Percentiles rank a stretch among this genome's conserved stretches.
These are phyloP conservation scores for Oasisia sp. DNA, from an alignment of 2,888 invertebrate genomes.

Conservation along the genomic window DNA sequence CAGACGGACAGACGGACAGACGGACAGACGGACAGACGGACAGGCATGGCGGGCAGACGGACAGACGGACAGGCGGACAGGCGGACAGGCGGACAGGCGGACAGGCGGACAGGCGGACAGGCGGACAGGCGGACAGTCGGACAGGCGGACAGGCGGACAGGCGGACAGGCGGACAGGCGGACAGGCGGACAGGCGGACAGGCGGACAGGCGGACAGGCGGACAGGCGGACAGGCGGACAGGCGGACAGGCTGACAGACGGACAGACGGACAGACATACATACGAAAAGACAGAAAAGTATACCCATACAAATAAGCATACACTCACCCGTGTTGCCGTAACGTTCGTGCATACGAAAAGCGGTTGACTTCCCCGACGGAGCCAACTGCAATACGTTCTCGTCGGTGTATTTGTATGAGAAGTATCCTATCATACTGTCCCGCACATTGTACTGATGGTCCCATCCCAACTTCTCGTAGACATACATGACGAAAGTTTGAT, in stretches of 20 bases:
- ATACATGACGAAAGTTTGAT: background rate
- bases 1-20: too few species aligned
- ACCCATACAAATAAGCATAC: background rate
- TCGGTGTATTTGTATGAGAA: background rate
- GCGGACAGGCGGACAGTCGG: too few species aligned
- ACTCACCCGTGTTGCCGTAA: background rate
- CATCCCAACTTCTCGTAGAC: background rate
- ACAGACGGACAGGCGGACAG: too few species aligned
- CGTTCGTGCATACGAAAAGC: conserved; percentile 7
- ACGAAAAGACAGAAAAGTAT: too few species aligned
- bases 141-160: too few species aligned
- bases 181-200: too few species aligned
- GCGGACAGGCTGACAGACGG: background rate
- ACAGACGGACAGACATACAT: background rate
- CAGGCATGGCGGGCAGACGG: too few species aligned
- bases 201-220: too few species aligned
- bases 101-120: too few species aligned
- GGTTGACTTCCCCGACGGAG: background rate
- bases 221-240: background rate
- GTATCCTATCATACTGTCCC: background rate
- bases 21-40: too few species aligned
- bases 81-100: too few species aligned
- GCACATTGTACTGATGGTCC: background rate
- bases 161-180: too few species aligned
- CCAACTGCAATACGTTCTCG: background rate